Percentiles rank a stretch among this genome's conserved stretches.
Conservation (phyloP, 1,140 invertebrate genomes). For the Trichonephila clavipes region DNA sequence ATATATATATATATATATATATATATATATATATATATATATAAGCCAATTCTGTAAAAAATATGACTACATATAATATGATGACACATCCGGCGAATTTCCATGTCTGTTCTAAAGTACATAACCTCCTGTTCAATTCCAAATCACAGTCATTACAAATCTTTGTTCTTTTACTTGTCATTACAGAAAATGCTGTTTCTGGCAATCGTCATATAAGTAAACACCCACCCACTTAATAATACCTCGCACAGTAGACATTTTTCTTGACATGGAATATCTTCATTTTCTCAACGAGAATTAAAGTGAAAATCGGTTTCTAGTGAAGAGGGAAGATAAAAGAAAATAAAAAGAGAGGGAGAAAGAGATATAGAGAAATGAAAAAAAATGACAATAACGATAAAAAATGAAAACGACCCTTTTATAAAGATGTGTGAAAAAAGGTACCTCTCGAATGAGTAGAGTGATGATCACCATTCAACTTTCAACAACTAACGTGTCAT, state of each 20-base stretch:
- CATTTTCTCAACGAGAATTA: conserved; percentile 16
- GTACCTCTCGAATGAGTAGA: neutral
- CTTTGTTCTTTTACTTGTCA: conserved; percentile 12
- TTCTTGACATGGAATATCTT: conserved; percentile 44
- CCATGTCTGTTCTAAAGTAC: neutral
- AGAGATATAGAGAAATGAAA: neutral
- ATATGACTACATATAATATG: neutral
- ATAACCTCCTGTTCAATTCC: neutral
- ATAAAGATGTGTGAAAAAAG: conserved; percentile 13
- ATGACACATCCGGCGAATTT: neutral
- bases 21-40: neutral
- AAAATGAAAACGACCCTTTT: conserved; percentile 24
- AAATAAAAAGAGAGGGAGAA: neutral
- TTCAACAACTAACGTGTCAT: conserved; percentile 63
- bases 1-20: no score
- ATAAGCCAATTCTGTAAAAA: neutral
- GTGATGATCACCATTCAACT: conserved; percentile 56
- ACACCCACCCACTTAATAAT: conserved; percentile 25
- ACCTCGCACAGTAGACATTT: neutral
- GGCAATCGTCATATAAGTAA: neutral
- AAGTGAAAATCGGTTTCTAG: conserved; percentile 28
- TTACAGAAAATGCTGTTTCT: neutral
- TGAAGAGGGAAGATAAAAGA: neutral
- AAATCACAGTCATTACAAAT: neutral
- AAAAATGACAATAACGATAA: neutral